Evolutionary conservation across 2,113 vertebrate species (phyloP), one percentile per base, ranked within the genome.

Genomic region (Melanerpes formicivorus): DNA sequence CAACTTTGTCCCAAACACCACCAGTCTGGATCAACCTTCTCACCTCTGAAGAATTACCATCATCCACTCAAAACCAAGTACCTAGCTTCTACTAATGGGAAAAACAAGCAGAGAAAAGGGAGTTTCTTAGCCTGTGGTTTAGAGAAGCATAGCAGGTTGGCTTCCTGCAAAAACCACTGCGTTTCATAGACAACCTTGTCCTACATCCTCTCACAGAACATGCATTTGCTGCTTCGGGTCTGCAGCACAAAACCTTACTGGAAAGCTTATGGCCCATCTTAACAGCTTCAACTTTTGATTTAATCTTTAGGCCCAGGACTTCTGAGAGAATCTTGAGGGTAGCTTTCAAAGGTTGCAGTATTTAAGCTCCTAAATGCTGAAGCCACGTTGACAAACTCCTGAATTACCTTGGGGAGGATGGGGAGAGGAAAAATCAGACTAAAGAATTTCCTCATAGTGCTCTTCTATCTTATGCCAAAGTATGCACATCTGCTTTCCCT

Each of bases 401-500:
- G 12, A 65, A 87, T 46, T 52, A 70, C 59, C 56, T 32, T 48
- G 11, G 32, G 23, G 29, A 93, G 19, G 79, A 82, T 2, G 1
- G 11, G 27, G 34, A 21, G 4, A 3, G 56, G n/a, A 14, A 55
- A 83, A 90, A 76, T 56, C 42, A 87, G 72, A 83, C 80, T 27
- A 63, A 87, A 82, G 75, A 48, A 93, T 72, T 95, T 94, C 91
- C 79, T 91, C 79, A 85, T 80, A 80, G 30, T 74, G 15, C 42
- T 92, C 78, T 81, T 90, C 84, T 63, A 14, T 77, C 90, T 84
- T 74, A 63, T 60, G 90, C 91, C 91, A 87, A 92, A 91, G 52
- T 46, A 87, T 16, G 78, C 64, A 62, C 6, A 59, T 70, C 79
- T 89, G 52, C 71, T 85, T 90, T 70, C 60, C 30, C 52, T 82